A percentile compares a stretch with the other conserved stretches of the same genome.
Evolutionary conservation across 2,888 invertebrate genomes (phyloP).

Genomic region (Aphrophora alni): DNA sequence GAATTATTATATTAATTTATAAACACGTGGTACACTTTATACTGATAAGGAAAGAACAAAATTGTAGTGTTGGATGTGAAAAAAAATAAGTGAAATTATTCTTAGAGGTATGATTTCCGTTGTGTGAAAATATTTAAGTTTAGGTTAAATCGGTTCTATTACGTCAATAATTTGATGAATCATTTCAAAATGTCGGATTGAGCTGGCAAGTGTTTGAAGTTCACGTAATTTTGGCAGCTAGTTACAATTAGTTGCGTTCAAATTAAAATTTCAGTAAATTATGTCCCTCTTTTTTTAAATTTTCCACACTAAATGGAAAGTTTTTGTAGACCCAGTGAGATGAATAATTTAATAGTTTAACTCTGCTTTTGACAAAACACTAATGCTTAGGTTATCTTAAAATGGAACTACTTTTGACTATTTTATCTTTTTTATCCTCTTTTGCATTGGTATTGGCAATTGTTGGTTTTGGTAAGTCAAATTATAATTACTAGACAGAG

Average conservation of each 20-base stretch:
- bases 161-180: neutral
- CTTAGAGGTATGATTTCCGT: too few relatives aligned
- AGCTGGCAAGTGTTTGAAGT: neutral
- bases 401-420: conserved; percentile 41
- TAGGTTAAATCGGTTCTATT: neutral
- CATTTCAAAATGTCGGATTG: conserved; percentile 1
- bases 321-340: neutral
- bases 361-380: neutral
- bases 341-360: neutral
- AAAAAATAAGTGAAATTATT: too few relatives aligned
- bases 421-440: conserved; percentile 39
- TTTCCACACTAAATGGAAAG: neutral
- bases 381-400: neutral
- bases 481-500: neutral
- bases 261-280: neutral
- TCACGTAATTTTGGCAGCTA: neutral
- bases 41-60: too few relatives aligned
- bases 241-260: neutral
- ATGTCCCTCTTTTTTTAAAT: neutral
- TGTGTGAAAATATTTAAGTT: too few relatives aligned
- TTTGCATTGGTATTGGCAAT: conserved; percentile 35
- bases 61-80: too few relatives aligned
- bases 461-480: conserved; percentile 40
- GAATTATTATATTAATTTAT: too few relatives aligned
- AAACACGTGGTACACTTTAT: too few relatives aligned